These are phyloP conservation scores for Polydrusus pterygomalis DNA, from an alignment of 2,888 invertebrate species.

Conservation along the genomic window DNA sequence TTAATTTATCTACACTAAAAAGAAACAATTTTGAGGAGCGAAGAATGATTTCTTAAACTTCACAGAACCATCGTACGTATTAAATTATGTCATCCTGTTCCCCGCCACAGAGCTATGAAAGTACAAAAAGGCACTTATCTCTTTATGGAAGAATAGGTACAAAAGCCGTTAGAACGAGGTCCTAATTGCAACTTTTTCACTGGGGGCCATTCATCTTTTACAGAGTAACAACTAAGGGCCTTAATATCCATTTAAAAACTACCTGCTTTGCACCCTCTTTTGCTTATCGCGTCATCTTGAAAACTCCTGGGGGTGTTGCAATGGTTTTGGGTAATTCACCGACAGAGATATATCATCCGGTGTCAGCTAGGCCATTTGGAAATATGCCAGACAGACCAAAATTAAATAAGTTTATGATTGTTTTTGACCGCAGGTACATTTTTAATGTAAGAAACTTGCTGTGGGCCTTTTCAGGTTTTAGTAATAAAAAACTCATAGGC, in stretches of 20 bases:
- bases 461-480: background rate
- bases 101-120: slow-evolving; percentile 25
- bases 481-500: too few species aligned
- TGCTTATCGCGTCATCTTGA: slow-evolving; percentile 52
- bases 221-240: slow-evolving; percentile 68
- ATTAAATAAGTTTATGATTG: slow-evolving; percentile 22
- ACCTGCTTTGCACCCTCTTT: slow-evolving; percentile 67
- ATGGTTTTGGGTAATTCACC: slow-evolving; percentile 41
- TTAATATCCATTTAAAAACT: slow-evolving; percentile 69
- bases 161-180: slow-evolving; percentile 65
- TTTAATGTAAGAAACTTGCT: background rate
- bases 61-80: background rate
- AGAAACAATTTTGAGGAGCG: too few species aligned
- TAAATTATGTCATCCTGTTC: slow-evolving; percentile 23
- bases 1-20: too few species aligned
- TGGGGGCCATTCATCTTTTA: slow-evolving; percentile 68
- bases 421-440: slow-evolving; percentile 20
- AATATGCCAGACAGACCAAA: slow-evolving; percentile 20
- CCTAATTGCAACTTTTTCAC: slow-evolving; percentile 69
- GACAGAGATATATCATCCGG: slow-evolving; percentile 28
- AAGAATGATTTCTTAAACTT: slow-evolving; percentile 7
- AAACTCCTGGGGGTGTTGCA: slow-evolving; percentile 39
- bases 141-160: slow-evolving; percentile 67
- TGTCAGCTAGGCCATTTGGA: slow-evolving; percentile 26
- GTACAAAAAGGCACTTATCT: slow-evolving; percentile 67